Percentiles rank a stretch among this genome's conserved stretches.
Evolutionary conservation across 1,140 invertebrate genomes (phyloP).

Genomic region (Achroia grisella): DNA sequence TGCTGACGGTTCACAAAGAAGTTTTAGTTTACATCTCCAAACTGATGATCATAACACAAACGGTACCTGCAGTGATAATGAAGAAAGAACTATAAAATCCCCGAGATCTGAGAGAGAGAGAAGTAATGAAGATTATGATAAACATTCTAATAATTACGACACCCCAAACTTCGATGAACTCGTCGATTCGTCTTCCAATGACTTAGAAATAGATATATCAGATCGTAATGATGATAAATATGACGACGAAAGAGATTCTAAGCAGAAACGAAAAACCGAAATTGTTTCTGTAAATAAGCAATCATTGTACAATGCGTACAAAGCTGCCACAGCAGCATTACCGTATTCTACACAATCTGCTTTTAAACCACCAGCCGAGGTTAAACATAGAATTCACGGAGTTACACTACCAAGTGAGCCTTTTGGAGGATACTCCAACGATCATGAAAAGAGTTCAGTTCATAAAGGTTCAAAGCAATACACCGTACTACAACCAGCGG

Average conservation of each 20-base stretch:
- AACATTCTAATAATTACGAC: conserved; percentile 75
- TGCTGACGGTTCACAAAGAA: conserved; percentile 78
- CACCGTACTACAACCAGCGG: conserved; percentile 87
- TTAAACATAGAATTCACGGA: conserved; percentile 72
- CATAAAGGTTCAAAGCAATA: conserved; percentile 78
- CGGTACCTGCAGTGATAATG: conserved; percentile 27
- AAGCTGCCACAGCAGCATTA: conserved; percentile 71
- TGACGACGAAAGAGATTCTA: conserved; percentile 56
- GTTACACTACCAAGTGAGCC: conserved; percentile 48
- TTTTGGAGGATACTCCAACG: conserved; percentile 56
- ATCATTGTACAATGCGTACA: conserved; percentile 70
- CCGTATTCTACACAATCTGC: conserved; percentile 82
- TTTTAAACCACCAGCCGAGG: conserved; percentile 81
- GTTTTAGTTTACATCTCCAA: conserved; percentile 53
- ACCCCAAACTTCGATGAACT: conserved; percentile 85
- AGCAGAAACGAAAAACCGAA: conserved; percentile 67
- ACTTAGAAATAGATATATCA: conserved; percentile 86
- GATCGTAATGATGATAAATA: conserved; percentile 75
- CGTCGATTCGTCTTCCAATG: conserved; percentile 85
- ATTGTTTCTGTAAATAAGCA: conserved; percentile 65
- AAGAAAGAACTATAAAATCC: conserved; percentile 35
- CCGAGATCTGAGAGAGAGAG: conserved; percentile 56
- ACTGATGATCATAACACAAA: conserved; percentile 32
- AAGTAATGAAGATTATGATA: conserved; percentile 55
- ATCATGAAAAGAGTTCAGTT: conserved; percentile 47